Base-by-base conservation (phyloP, 2,113 vertebrate genomes). In the Gymnorhina tibicen region DNA sequence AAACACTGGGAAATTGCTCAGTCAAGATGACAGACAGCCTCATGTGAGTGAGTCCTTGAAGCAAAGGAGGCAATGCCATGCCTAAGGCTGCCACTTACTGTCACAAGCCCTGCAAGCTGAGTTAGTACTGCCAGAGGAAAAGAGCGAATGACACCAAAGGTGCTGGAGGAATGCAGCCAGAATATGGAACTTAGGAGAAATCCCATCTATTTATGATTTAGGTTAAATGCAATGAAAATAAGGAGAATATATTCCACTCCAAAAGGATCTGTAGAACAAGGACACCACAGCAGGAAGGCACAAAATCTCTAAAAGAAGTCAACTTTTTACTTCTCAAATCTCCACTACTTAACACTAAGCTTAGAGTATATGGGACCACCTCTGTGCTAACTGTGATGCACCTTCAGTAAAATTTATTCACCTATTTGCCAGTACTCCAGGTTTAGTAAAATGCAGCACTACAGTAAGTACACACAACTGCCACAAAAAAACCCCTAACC, bases 1-100 rank as follows among this genome's bases (percentile, higher is more conserved):
- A 86, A 85, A 70, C 16, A 64, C 42, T 47, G 0, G 0, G 39
- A 90, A 73, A 81, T 6, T 1, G 3, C 15, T 62, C 35, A 53
- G 56, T 44, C 17, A 41, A 44, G 42, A 58, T 1, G 6, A 69
- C 0, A 1, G 41, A 33, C 27, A 81, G 18, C 15, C 20, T 15
- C 0, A 0, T 4, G 5, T 7, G n/a, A 19, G 32, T 3, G 3
- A 85, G 41, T 26, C 19, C 42, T 5, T 3, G 2, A 16, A 37
- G 18, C 1, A 2, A 37, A 60, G 18, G 6, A 41, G 23, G 49
- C 18, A 75, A 30, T 6, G 13, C 19, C 1, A 3, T 49, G 17
- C 14, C 49, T 76, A 68, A 59, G 28, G 21, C 16, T 72, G 69
- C 19, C n/a, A n/a, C 18, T 85, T 42, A 41, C 33, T 26, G 15